Conservation (phyloP, 1,140 invertebrate genomes). For the Danaus plexippus region DNA sequence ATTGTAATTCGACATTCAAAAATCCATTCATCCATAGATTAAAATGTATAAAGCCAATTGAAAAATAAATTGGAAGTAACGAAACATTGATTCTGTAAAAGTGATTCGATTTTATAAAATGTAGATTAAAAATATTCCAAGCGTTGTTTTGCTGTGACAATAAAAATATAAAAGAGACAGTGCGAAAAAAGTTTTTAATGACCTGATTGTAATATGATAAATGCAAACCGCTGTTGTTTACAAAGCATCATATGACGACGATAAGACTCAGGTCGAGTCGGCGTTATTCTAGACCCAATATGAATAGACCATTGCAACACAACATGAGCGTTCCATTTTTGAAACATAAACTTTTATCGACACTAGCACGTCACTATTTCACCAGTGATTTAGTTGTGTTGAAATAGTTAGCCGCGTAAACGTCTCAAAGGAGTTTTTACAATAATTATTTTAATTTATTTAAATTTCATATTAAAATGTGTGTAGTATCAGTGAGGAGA, state of each 20-base stretch:
- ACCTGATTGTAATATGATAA: slow-evolving; percentile 5
- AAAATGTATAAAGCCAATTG: no score
- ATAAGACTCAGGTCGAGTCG: slow-evolving; percentile 1
- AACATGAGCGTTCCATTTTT: neutral
- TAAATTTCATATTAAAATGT: slow-evolving; percentile 5
- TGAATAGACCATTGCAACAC: slow-evolving; percentile 8
- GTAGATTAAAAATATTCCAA: no score
- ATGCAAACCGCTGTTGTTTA: slow-evolving; percentile 9
- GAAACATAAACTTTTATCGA: slow-evolving; percentile 13
- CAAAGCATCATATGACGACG: slow-evolving; percentile 13
- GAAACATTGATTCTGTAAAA: no score
- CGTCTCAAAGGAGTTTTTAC: neutral
- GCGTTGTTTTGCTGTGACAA: slow-evolving; percentile 1
- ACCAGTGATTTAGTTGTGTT: slow-evolving; percentile 12
- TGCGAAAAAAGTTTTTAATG: slow-evolving; percentile 6
- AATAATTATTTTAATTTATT: slow-evolving; percentile 2
- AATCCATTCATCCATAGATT: no score
- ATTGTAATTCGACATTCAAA: no score
- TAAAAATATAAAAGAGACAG: slow-evolving; percentile 2
- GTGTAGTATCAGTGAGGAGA: neutral
- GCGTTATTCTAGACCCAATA: slow-evolving; percentile 7
- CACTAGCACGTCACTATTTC: neutral
- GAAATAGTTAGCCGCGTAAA: neutral
- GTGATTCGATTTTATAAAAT: no score
- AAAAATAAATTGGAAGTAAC: no score